A percentile compares a stretch with the other conserved stretches of the same genome.
phyloP scores from a whole-genome alignment of 2,113 vertebrate species.

The Microtus ochrogaster region DNA sequence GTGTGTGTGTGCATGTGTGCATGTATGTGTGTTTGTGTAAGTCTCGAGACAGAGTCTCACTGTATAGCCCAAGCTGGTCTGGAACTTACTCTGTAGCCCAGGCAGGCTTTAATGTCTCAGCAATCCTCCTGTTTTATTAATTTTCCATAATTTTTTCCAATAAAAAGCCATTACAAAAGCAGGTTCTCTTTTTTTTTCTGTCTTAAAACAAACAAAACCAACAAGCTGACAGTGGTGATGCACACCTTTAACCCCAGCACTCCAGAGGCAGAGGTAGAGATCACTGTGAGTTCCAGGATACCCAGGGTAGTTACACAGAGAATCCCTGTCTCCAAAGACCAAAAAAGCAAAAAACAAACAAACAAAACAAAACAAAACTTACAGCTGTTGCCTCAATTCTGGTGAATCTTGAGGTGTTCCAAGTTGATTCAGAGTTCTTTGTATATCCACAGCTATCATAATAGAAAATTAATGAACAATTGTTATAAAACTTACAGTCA shows the following conservation, averaged over 20 bases:
- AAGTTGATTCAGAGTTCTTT: slow-evolving; percentile 92
- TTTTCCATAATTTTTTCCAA: slow-evolving; percentile 24
- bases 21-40: not conserved
- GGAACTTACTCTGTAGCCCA: not conserved
- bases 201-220: slow-evolving; percentile 42
- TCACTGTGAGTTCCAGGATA: not conserved
- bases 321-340: not conserved
- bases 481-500: slow-evolving; percentile 10
- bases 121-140: not conserved
- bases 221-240: not conserved
- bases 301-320: not conserved
- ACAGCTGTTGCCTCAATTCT: slow-evolving; percentile 94
- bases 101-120: not conserved
- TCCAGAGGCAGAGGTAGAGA: not conserved
- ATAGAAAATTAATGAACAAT: slow-evolving; percentile 30
- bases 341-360: not conserved
- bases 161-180: not conserved
- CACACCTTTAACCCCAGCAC: not conserved
- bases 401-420: slow-evolving; percentile 93
- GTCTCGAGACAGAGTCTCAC: not conserved
- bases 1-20: too few relatives aligned
- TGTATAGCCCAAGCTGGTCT: not conserved
- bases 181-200: not conserved
- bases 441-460: slow-evolving; percentile 93
- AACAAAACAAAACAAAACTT: slow-evolving; percentile 84